Conservation (phyloP, 2,888 invertebrate species). For the Thysanoteuthis rhombus region DNA sequence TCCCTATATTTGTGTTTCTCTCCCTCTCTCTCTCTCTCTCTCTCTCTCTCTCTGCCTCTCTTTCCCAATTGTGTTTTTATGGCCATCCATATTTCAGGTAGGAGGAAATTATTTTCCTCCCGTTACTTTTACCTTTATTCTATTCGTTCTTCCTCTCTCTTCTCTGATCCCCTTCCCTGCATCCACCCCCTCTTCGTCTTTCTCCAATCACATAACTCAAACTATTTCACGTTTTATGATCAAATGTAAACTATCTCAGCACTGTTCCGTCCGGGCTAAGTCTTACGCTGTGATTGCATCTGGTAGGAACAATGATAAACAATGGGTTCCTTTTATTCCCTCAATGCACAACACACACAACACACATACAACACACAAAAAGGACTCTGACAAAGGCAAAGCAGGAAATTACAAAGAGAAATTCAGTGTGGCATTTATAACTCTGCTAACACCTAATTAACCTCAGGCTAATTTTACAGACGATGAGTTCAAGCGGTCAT, state of each 20-base stretch:
- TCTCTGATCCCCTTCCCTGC: neutral
- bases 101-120: neutral
- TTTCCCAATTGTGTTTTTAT: neutral
- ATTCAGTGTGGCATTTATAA: neutral
- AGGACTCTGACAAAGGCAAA: neutral
- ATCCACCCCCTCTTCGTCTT: neutral
- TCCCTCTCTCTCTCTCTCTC: no score
- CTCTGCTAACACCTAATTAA: neutral
- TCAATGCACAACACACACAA: neutral
- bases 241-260: neutral
- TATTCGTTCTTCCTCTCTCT: neutral
- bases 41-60: no score
- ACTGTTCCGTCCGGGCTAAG: neutral
- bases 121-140: neutral
- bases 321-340: neutral
- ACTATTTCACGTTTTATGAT: neutral
- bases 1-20: no score
- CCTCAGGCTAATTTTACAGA: conserved; percentile 12
- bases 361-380: neutral
- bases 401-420: neutral
- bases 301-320: neutral
- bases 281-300: neutral
- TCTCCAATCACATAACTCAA: neutral
- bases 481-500: neutral
- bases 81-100: neutral